A percentile compares a stretch with the other conserved stretches of the same genome.
These are phyloP conservation scores for Calliopum simillimum DNA, from an alignment of 2,888 invertebrate species.

Conservation along the genomic window DNA sequence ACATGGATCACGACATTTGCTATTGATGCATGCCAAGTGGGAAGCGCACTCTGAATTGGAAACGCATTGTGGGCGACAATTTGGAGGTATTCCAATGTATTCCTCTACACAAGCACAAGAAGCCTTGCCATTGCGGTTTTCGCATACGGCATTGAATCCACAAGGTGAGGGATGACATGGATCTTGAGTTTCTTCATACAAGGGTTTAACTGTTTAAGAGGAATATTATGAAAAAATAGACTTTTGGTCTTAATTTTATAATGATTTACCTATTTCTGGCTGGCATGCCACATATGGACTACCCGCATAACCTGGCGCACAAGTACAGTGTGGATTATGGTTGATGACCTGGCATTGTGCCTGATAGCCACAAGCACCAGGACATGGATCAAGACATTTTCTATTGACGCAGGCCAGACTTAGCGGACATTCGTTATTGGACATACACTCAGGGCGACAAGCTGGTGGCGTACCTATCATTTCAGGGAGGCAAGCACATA, in stretches of 20 bases:
- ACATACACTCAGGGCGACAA: conserved; percentile 78
- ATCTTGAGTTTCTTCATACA: conserved; percentile 56
- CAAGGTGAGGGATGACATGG: conserved; percentile 74
- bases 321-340: conserved; percentile 80
- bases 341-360: conserved; percentile 78
- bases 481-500: conserved; percentile 74
- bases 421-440: conserved; percentile 76
- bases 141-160: conserved; percentile 80
- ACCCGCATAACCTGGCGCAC: conserved; percentile 74
- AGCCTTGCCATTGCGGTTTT: conserved; percentile 74
- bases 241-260: neutral
- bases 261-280: conserved; percentile 50
- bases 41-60: conserved; percentile 79
- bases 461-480: conserved; percentile 78
- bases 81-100: conserved; percentile 77
- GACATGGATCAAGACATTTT: conserved; percentile 80
- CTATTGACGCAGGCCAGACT: conserved; percentile 76
- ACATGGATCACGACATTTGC: conserved; percentile 83
- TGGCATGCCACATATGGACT: conserved; percentile 72
- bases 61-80: conserved; percentile 80
- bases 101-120: conserved; percentile 79
- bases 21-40: conserved; percentile 79
- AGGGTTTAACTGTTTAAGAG: conserved; percentile 47
- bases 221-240: neutral
- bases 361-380: conserved; percentile 77